Evolutionary conservation across 2,888 invertebrate species (phyloP).

Genomic region (Tinea semifulvella): DNA sequence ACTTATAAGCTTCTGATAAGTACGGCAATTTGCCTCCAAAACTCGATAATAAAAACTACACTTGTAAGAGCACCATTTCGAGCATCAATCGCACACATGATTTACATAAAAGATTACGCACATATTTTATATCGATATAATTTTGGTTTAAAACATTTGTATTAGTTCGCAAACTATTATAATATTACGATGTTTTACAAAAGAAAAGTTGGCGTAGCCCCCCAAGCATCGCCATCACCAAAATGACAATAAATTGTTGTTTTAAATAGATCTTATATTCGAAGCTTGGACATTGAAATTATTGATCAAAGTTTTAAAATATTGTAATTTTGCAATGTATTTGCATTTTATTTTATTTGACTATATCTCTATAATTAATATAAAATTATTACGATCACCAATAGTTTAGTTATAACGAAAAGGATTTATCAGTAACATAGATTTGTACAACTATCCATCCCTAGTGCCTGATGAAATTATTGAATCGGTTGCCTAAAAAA

Average conservation of each 20-base stretch:
- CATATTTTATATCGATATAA: constrained; percentile 4
- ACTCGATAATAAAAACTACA: constrained; percentile 2
- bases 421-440: no score
- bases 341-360: no score
- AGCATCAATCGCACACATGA: constrained; percentile 1
- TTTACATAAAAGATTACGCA: neutral
- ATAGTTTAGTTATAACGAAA: no score
- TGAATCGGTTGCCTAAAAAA: no score
- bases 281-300: neutral
- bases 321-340: neutral
- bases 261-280: neutral
- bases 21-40: constrained; percentile 10
- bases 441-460: no score
- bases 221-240: constrained; percentile 55
- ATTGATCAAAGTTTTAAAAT: neutral
- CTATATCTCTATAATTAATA: no score
- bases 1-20: constrained; percentile 13
- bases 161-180: constrained; percentile 28
- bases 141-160: constrained; percentile 16
- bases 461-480: no score
- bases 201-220: constrained; percentile 44
- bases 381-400: no score
- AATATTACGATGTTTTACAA: constrained; percentile 36
- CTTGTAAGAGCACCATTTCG: neutral
- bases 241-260: constrained; percentile 28